These are phyloP conservation scores for Athene noctua DNA, from an alignment of 2,113 vertebrate genomes.

Conservation along the genomic window DNA sequence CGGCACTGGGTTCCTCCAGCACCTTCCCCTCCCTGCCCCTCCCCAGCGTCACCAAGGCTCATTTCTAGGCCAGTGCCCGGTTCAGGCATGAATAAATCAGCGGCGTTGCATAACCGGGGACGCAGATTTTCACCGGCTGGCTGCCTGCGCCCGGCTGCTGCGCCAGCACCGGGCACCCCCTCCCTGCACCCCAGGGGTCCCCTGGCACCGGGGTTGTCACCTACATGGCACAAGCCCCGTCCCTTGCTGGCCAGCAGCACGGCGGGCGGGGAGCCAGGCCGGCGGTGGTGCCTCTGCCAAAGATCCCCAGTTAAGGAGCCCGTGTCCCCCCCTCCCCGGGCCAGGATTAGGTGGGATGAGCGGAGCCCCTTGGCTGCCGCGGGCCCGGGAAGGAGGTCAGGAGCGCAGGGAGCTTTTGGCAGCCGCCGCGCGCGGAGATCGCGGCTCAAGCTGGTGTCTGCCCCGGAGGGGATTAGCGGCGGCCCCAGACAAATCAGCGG, in stretches of 20 bases:
- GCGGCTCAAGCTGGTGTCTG: slow-evolving; percentile 34
- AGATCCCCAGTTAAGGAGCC: neutral
- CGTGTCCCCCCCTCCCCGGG: neutral
- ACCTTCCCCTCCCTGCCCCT: neutral
- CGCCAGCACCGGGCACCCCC: neutral
- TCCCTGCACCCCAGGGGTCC: neutral
- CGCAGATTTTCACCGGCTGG: slow-evolving; percentile 18
- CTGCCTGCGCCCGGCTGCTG: neutral
- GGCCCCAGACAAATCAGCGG: neutral
- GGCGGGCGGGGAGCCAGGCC: neutral
- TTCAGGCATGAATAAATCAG: slow-evolving; percentile 56
- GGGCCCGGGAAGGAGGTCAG: neutral
- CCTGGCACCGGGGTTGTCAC: rapidly evolving
- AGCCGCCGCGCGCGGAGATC: neutral
- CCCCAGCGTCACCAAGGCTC: neutral
- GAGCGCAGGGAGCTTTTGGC: slow-evolving; percentile 14
- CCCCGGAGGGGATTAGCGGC: neutral
- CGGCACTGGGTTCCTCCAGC: neutral
- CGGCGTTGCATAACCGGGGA: slow-evolving; percentile 26
- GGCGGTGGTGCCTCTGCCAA: neutral
- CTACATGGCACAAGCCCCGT: neutral
- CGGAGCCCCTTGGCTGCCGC: neutral
- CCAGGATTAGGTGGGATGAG: neutral
- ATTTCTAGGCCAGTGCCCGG: slow-evolving; percentile 61
- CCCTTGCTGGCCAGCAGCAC: neutral